Evolutionary conservation across 2,888 invertebrate genomes (phyloP).

Genomic region (Ophion ellenae): DNA sequence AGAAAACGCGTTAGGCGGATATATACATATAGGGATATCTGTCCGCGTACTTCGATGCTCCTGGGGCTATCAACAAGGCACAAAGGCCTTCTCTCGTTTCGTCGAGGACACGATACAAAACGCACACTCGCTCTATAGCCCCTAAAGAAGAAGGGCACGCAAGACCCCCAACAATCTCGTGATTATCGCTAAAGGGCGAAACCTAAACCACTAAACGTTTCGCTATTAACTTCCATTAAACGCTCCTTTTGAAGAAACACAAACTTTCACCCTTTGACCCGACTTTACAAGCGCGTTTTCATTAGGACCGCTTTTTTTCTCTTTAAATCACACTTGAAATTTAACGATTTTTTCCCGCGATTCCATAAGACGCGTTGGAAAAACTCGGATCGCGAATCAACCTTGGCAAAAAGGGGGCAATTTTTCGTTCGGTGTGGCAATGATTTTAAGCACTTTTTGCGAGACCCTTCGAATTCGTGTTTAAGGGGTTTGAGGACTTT

Average conservation of each 20-base stretch:
- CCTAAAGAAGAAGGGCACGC: constrained; percentile 29
- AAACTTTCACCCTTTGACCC: constrained; percentile 56
- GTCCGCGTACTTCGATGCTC: constrained; percentile 39
- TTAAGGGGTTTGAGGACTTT: not conserved
- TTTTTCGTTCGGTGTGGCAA: not conserved
- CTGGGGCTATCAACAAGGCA: constrained; percentile 63
- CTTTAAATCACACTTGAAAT: not conserved
- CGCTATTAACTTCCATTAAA: constrained; percentile 82
- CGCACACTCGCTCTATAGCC: constrained; percentile 41
- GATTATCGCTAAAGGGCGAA: constrained; percentile 75
- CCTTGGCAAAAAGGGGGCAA: not conserved
- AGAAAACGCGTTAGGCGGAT: constrained; percentile 25
- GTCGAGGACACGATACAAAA: constrained; percentile 64
- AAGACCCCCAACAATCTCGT: constrained; percentile 76
- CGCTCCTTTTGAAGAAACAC: constrained; percentile 79
- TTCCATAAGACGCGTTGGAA: not conserved
- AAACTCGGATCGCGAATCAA: not conserved
- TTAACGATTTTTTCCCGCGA: not conserved
- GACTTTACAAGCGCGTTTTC: constrained; percentile 3
- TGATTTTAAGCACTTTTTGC: not conserved
- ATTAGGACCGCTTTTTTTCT: not conserved
- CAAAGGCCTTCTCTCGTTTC: constrained; percentile 71
- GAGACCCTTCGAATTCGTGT: not conserved
- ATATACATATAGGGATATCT: constrained; percentile 24
- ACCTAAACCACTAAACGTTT: constrained; percentile 82